A percentile compares a stretch with the other conserved stretches of the same genome.
Evolutionary conservation across 1,140 invertebrate species (phyloP).

Genomic region (Drosophila miranda): DNA sequence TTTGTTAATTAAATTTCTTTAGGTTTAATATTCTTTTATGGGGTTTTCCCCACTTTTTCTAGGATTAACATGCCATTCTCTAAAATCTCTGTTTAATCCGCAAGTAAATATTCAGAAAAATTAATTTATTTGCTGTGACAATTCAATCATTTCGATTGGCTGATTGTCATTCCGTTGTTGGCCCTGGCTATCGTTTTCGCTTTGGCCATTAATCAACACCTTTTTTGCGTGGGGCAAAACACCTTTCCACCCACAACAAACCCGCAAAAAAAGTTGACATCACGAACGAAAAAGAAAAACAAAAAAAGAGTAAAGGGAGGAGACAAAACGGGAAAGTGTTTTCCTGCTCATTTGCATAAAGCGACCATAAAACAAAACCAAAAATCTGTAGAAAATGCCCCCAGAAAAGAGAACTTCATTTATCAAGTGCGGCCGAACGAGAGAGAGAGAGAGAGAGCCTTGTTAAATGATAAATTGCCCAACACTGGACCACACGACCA

Average conservation of each 20-base stretch:
- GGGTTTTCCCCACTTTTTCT: no score
- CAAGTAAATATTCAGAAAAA: conserved; percentile 9
- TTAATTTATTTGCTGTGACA: conserved; percentile 24
- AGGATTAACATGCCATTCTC: no score
- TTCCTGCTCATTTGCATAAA: conserved; percentile 65
- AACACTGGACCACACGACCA: conserved; percentile 48
- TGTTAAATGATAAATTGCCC: conserved; percentile 70
- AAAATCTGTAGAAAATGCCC: conserved; percentile 12
- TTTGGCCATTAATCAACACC: conserved; percentile 62
- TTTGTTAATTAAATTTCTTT: no score
- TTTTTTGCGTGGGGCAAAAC: conserved; percentile 14
- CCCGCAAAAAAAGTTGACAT: conserved; percentile 24
- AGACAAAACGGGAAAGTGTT: conserved; percentile 41
- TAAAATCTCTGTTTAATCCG: no score
- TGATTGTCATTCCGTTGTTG: conserved; percentile 30
- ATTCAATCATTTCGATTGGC: conserved; percentile 42
- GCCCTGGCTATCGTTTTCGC: conserved; percentile 4
- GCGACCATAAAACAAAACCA: conserved; percentile 70
- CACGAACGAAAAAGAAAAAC: conserved; percentile 4
- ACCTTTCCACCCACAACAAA: conserved; percentile 41
- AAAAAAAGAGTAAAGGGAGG: conserved; percentile 1
- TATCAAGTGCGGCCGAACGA: conserved; percentile 53
- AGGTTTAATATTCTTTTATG: no score
- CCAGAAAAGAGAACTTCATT: conserved; percentile 57
- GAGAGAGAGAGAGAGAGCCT: conserved; percentile 24